Evolutionary conservation across 92 coral and sea anemone genomes (phyloP).

Genomic region (Pocillopora meandrina): DNA sequence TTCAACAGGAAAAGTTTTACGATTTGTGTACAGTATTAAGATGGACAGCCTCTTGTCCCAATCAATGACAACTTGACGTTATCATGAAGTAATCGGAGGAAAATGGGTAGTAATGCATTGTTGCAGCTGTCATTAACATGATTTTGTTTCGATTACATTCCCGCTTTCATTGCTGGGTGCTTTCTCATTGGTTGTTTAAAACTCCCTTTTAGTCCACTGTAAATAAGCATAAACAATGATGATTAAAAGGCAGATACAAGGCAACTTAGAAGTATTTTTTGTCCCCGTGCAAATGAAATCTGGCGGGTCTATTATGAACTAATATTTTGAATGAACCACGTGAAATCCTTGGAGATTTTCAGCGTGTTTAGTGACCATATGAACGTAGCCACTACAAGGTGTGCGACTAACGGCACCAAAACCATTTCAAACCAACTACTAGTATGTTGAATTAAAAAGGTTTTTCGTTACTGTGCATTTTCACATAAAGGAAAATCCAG

Average conservation of each 20-base stretch:
- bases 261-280: too few relatives aligned
- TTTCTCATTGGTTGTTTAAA: neutral
- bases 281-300: neutral
- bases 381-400: too few relatives aligned
- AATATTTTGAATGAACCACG: too few relatives aligned
- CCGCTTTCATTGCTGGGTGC: neutral
- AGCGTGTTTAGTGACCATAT: too few relatives aligned
- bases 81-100: neutral
- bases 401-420: too few relatives aligned
- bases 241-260: too few relatives aligned
- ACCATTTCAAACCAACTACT: too few relatives aligned
- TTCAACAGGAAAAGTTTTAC: neutral
- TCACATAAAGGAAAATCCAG: too few relatives aligned
- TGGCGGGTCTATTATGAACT: neutral
- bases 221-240: neutral
- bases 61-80: neutral
- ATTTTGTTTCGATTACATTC: neutral
- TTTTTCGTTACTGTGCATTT: too few relatives aligned
- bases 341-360: too few relatives aligned
- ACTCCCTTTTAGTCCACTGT: neutral
- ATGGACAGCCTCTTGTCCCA: neutral
- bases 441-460: too few relatives aligned
- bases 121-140: neutral
- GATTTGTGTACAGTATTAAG: neutral
- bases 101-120: neutral